phyloP scores from a whole-genome alignment of 2,797 vertebrate species.

The Anguilla obscura region DNA sequence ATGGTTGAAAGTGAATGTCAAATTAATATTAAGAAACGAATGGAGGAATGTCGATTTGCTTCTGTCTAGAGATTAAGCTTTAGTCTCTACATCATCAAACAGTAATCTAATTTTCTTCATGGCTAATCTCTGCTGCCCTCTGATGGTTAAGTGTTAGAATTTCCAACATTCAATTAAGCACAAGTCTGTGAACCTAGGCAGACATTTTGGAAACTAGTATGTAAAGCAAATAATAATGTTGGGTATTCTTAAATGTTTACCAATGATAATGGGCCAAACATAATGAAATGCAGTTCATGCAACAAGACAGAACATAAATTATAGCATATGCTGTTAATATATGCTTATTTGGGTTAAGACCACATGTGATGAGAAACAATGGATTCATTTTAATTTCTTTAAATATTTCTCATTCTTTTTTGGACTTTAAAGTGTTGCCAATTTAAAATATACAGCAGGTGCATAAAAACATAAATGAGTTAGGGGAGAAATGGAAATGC shows the following conservation, averaged over 20 bases:
- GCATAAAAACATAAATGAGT: too few relatives aligned
- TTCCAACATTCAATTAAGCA: neutral
- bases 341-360: too few relatives aligned
- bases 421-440: too few relatives aligned
- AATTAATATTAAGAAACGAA: neutral
- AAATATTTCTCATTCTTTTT: too few relatives aligned
- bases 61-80: neutral
- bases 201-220: neutral
- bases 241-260: neutral
- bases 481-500: too few relatives aligned
- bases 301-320: too few relatives aligned
- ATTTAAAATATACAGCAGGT: too few relatives aligned
- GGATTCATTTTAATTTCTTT: too few relatives aligned
- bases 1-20: neutral
- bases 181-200: neutral
- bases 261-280: neutral
- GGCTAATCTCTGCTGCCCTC: constrained; percentile 47
- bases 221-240: neutral
- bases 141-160: constrained; percentile 41
- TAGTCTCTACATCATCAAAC: neutral
- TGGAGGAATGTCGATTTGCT: neutral
- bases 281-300: too few relatives aligned
- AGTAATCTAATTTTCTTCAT: neutral
- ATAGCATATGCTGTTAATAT: too few relatives aligned
- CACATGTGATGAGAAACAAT: too few relatives aligned